A percentile compares a stretch with the other conserved stretches of the same genome.
Evolutionary conservation across 2,888 invertebrate species (phyloP).

Genomic region (Pogonocherus hispidulus): DNA sequence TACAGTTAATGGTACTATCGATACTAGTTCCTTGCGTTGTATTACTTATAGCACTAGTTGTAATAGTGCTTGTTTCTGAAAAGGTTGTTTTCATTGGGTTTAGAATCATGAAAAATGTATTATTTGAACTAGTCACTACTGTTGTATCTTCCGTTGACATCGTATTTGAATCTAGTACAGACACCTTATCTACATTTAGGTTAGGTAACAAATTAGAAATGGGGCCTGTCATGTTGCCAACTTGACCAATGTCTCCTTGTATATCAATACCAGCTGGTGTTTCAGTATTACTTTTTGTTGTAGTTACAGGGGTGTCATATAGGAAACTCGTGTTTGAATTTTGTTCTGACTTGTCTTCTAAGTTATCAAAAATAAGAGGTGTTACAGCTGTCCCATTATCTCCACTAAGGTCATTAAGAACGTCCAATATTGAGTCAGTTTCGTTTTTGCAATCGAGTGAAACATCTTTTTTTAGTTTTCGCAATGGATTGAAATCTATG

Average conservation of each 20-base stretch:
- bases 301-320: background rate
- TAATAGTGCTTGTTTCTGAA: no score
- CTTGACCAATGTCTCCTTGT: background rate
- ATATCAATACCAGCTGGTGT: background rate
- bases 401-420: slow-evolving; percentile 31
- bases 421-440: slow-evolving; percentile 41
- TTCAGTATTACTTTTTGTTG: background rate
- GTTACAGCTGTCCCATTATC: background rate
- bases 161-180: background rate
- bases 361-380: background rate
- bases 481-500: slow-evolving; percentile 33
- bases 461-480: slow-evolving; percentile 37
- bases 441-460: slow-evolving; percentile 35
- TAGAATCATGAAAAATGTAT: no score
- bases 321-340: background rate
- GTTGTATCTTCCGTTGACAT: background rate
- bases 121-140: background rate
- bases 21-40: background rate
- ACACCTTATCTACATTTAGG: background rate
- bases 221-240: background rate
- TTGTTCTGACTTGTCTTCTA: background rate
- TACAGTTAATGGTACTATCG: background rate
- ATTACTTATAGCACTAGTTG: no score
- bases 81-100: no score
- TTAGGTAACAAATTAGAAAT: background rate